Evolutionary conservation across 2,888 invertebrate species (phyloP).

Genomic region (Plebejus argus): DNA sequence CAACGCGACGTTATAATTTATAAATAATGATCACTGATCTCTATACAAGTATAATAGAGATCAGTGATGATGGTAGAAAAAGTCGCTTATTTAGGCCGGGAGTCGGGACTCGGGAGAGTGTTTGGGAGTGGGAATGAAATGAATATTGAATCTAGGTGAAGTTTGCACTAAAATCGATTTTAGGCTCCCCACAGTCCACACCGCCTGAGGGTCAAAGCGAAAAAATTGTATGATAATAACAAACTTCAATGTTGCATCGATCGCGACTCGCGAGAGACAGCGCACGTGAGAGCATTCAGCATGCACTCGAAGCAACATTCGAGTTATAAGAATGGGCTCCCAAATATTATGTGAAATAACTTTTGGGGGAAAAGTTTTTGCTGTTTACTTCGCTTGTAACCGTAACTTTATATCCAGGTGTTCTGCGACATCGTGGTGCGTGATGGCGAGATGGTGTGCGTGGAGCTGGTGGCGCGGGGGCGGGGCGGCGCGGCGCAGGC

Average conservation of each 20-base stretch:
- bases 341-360: not conserved
- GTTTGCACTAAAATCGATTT: not conserved
- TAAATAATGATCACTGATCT: too few relatives aligned
- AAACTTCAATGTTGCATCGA: too few relatives aligned
- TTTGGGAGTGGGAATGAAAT: not conserved
- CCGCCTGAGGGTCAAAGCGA: too few relatives aligned
- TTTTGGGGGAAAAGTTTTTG: not conserved
- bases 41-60: too few relatives aligned
- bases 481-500: constrained; percentile 86
- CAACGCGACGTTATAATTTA: not conserved
- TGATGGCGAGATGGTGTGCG: constrained; percentile 99
- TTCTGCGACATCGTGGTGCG: constrained; percentile 98
- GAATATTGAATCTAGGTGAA: not conserved
- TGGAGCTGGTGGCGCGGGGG: constrained; percentile 97
- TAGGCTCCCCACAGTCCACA: too few relatives aligned
- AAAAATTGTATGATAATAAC: too few relatives aligned
- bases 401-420: constrained; percentile 67
- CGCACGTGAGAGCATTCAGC: not conserved
- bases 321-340: not conserved
- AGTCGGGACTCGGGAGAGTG: not conserved
- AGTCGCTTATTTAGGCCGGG: not conserved
- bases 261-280: too few relatives aligned
- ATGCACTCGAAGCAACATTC: not conserved
- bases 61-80: not conserved
- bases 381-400: not conserved